Conservation (phyloP, 2,888 invertebrate genomes). For the Selenia dentaria region DNA sequence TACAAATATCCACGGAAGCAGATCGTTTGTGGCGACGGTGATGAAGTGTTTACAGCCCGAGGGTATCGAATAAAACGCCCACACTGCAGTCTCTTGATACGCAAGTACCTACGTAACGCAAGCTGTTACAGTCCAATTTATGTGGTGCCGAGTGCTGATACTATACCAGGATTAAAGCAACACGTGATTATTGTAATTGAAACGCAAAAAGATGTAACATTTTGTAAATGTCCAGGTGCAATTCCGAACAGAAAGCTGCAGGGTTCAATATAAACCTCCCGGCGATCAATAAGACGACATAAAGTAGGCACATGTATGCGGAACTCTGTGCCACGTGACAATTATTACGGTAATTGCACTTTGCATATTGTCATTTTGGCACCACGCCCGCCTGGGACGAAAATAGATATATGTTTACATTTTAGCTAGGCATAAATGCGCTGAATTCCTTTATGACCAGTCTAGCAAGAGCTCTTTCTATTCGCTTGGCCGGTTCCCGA, state of each 20-base stretch:
- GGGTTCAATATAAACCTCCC: too few relatives aligned
- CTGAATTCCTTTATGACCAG: neutral
- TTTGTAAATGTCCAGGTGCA: too few relatives aligned
- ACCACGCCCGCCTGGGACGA: slow-evolving; percentile 36
- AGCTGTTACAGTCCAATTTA: slow-evolving; percentile 9
- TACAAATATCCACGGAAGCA: slow-evolving; percentile 7
- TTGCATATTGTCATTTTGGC: slow-evolving; percentile 43
- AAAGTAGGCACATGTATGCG: neutral
- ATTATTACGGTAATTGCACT: slow-evolving; percentile 36
- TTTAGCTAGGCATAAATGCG: slow-evolving; percentile 17
- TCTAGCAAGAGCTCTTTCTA: neutral
- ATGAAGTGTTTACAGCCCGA: slow-evolving; percentile 3
- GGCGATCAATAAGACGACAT: neutral
- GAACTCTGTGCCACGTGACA: neutral
- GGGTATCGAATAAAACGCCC: slow-evolving; percentile 6
- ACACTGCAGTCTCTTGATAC: neutral
- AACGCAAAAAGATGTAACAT: neutral
- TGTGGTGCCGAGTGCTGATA: slow-evolving; percentile 1
- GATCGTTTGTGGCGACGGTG: neutral
- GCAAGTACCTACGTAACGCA: neutral
- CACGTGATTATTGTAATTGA: slow-evolving; percentile 5
- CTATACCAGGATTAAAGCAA: neutral
- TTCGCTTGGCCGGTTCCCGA: neutral
- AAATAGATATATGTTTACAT: slow-evolving; percentile 51
- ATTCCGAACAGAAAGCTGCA: too few relatives aligned